Evolutionary conservation across 1,140 invertebrate species (phyloP), one percentile per base, ranked within the genome.

Genomic region (Drosophila pseudoobscura): DNA sequence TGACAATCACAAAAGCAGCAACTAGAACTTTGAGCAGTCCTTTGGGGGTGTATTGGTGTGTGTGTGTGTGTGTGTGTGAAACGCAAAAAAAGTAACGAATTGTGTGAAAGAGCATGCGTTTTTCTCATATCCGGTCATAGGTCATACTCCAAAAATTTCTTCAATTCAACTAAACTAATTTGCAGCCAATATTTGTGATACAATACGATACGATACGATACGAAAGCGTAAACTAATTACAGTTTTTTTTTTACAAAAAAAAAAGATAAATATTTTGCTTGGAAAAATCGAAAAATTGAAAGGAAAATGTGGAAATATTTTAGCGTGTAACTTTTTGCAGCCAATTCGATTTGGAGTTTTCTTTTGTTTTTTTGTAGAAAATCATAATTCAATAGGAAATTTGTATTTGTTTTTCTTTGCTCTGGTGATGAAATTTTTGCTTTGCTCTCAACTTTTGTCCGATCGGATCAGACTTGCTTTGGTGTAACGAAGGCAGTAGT

Each of bases 131-230:
- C 31, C 17, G 17, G 17, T 17, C 17, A 17, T 0, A 17, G 17
- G 29, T 71, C 69, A 56, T 73, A 73, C 29, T 63, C 47, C 39
- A 87, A 53, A 9, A 31, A 31, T 31, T 85, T 79, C 54, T 20
- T 75, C 70, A 75, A 66, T 75, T 75, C 45, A 87, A 87, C 80
- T 85, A 85, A 85, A 77, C 80, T 84, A 84, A 80, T 57, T 82
- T 78, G 69, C 79, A 82, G 79, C 79, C 79, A 82, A 82, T 82
- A 8, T 3, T 31, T 75, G 61, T 66, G 52, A 31, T 31, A 29
- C 24, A 0, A 26, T 26, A 7, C 29, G 29, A 9, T 31, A 31
- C 29, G 29, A 26, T 26, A 26, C 29, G 29, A 8, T 31, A 31
- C 31, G 3, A 31, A 63, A 73, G 53, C 61, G 43, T 49, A 62